phyloP scores from a whole-genome alignment of 2,797 vertebrate species.

The Sus cebifrons region DNA sequence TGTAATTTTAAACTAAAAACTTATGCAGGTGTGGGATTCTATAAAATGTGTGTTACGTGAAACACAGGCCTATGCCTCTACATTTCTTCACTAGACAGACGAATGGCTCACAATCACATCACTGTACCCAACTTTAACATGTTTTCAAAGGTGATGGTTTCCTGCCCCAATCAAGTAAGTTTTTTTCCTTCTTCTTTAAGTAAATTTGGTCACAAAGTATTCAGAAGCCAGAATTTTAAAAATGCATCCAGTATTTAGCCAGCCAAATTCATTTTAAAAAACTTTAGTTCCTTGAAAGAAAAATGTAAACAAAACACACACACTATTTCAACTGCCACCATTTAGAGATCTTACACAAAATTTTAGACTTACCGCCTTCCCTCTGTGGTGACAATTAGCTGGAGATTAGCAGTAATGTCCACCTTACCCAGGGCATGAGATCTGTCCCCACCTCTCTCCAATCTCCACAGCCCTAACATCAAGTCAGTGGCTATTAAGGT shows the following conservation, averaged over 20 bases:
- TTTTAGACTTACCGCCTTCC: background rate
- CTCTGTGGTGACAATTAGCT: background rate
- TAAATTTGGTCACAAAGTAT: background rate
- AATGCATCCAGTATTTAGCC: background rate
- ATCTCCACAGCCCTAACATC: background rate
- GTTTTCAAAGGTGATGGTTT: background rate
- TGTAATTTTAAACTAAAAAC: background rate
- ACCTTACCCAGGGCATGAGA: background rate
- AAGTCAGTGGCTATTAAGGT: background rate
- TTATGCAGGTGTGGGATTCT: background rate
- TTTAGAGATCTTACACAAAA: background rate
- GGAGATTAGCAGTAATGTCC: background rate
- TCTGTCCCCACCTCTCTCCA: background rate
- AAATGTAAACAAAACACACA: slow-evolving; percentile 11
- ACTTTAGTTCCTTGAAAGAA: background rate
- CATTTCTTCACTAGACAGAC: background rate
- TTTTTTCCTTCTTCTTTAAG: background rate
- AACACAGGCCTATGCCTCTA: background rate
- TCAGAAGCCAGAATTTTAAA: slow-evolving; percentile 52
- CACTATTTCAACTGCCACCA: background rate
- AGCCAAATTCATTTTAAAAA: background rate
- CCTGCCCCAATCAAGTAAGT: background rate
- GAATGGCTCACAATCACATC: background rate
- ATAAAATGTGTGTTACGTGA: background rate
- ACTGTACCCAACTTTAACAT: background rate